Percentiles rank a stretch among this genome's conserved stretches.
Conservation (phyloP, 2,888 invertebrate genomes). For the Ochropleura plecta region DNA sequence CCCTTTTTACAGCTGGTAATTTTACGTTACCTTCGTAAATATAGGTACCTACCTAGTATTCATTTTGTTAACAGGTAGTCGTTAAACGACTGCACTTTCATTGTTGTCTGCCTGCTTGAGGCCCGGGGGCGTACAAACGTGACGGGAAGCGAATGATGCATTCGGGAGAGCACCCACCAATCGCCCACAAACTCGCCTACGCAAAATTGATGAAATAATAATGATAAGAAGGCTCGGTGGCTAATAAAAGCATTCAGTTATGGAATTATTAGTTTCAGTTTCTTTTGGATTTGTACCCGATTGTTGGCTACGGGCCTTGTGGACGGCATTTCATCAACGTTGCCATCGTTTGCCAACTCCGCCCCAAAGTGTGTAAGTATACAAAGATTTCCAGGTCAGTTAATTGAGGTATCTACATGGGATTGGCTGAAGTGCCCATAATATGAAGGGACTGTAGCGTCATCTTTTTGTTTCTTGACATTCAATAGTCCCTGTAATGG, state of each 20-base stretch:
- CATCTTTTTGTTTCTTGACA: no score
- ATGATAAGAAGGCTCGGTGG: slow-evolving; percentile 37
- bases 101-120: slow-evolving; percentile 56
- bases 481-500: no score
- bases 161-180: slow-evolving; percentile 63
- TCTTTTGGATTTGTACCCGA: not conserved
- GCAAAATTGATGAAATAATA: slow-evolving; percentile 12
- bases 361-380: not conserved
- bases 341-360: not conserved
- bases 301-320: not conserved
- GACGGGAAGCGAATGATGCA: slow-evolving; percentile 64
- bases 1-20: not conserved
- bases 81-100: slow-evolving; percentile 46
- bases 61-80: slow-evolving; percentile 12
- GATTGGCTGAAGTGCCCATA: not conserved
- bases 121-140: slow-evolving; percentile 51
- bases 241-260: not conserved
- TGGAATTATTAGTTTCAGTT: not conserved
- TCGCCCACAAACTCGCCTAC: slow-evolving; percentile 65
- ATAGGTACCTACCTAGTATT: not conserved
- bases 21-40: slow-evolving; percentile 10
- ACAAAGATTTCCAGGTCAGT: not conserved
- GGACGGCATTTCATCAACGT: no score
- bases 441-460: no score
- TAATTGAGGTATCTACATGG: not conserved